Evolutionary conservation across 1,140 invertebrate genomes (phyloP).

Genomic region (Temnothorax curvispinosus): DNA sequence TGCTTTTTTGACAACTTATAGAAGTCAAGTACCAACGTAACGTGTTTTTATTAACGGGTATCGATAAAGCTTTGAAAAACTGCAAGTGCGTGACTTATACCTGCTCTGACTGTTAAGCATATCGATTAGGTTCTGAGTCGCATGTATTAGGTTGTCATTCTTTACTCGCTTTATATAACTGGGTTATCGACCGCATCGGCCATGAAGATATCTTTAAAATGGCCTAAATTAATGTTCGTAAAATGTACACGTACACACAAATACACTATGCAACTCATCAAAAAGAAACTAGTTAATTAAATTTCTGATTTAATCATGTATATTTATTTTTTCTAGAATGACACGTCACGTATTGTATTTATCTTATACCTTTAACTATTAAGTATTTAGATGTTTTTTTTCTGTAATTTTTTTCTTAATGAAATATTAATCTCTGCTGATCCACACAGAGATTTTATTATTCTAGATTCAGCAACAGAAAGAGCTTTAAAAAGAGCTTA

Average conservation of each 20-base stretch:
- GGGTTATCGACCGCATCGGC: conserved; percentile 68
- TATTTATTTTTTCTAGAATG: not conserved
- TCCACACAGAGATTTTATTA: not conserved
- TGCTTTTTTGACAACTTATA: not conserved
- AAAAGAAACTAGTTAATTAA: not conserved
- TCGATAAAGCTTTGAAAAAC: conserved; percentile 4
- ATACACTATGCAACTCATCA: not conserved
- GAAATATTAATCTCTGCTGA: not conserved
- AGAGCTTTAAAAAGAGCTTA: conserved; percentile 30
- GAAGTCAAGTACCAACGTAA: not conserved
- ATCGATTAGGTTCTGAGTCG: conserved; percentile 48
- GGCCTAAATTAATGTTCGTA: conserved; percentile 11
- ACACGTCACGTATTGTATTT: not conserved
- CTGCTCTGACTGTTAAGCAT: conserved; percentile 9
- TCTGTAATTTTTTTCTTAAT: not conserved
- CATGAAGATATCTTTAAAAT: conserved; percentile 64
- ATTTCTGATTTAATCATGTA: not conserved
- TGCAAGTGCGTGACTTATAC: conserved; percentile 31
- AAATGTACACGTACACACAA: not conserved
- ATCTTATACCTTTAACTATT: not conserved
- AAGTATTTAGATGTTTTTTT: not conserved
- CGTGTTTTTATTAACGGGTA: not conserved
- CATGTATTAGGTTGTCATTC: conserved; percentile 59
- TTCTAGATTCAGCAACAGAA: not conserved
- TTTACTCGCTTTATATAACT: conserved; percentile 63